These are phyloP conservation scores for Serinus canaria DNA, from an alignment of 2,113 vertebrate species.

Conservation along the genomic window DNA sequence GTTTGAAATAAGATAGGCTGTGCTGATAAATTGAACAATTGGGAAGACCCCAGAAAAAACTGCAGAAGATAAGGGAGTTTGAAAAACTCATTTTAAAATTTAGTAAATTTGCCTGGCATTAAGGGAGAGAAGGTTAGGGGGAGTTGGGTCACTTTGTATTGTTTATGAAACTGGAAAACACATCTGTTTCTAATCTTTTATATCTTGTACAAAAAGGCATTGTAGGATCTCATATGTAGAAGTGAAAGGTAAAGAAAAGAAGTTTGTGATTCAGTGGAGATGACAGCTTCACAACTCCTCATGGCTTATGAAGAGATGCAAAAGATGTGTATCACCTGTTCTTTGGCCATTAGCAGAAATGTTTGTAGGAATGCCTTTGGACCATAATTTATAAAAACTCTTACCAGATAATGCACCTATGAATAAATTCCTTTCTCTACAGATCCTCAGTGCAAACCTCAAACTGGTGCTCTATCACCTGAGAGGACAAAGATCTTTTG, in stretches of 20 bases:
- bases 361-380: background rate
- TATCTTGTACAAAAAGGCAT: background rate
- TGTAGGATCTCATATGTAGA: background rate
- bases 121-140: background rate
- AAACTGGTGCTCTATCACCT: background rate
- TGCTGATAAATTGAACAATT: background rate
- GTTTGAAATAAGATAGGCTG: background rate
- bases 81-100: background rate
- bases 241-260: background rate
- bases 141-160: background rate
- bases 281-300: background rate
- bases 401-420: background rate
- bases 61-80: background rate
- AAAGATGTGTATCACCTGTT: background rate
- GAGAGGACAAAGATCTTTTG: background rate
- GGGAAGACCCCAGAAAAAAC: background rate
- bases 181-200: background rate
- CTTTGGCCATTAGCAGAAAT: background rate
- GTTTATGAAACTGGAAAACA: background rate
- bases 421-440: background rate
- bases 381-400: background rate
- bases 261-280: background rate
- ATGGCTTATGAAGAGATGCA: background rate
- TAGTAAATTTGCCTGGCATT: background rate
- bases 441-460: background rate